phyloP scores from a whole-genome alignment of 1,140 invertebrate species.

The Oscheius sp. region DNA sequence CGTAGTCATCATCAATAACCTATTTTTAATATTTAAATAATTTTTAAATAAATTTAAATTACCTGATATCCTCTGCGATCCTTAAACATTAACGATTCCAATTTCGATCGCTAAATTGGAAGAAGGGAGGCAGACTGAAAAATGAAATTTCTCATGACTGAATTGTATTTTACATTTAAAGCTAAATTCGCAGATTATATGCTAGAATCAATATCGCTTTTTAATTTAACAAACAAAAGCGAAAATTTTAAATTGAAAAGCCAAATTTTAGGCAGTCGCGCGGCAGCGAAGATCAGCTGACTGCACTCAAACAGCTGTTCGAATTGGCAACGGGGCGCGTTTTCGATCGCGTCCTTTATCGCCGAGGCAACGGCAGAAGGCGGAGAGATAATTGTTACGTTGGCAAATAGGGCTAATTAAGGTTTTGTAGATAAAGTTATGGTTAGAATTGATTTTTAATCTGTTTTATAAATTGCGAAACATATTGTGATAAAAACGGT shows the following conservation, averaged over 20 bases:
- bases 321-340: not conserved
- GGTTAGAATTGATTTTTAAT: too few species aligned
- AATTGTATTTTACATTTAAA: not conserved
- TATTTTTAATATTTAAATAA: conserved; percentile 5
- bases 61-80: not conserved
- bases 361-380: too few species aligned
- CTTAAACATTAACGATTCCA: conserved; percentile 1
- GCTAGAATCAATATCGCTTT: too few species aligned
- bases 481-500: too few species aligned
- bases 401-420: too few species aligned
- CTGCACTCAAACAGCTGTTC: conserved; percentile 1
- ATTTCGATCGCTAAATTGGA: too few species aligned
- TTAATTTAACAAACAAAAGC: too few species aligned
- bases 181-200: too few species aligned
- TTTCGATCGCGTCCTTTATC: not conserved
- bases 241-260: not conserved
- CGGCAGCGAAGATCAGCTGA: not conserved
- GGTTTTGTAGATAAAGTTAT: too few species aligned
- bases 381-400: too few species aligned
- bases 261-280: not conserved
- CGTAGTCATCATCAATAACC: conserved; percentile 30
- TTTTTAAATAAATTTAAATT: not conserved
- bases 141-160: too few species aligned
- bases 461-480: too few species aligned
- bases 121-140: not conserved